Evolutionary conservation across 2,888 invertebrate genomes (phyloP).

Genomic region (Hirtodrosophila histrioides): DNA sequence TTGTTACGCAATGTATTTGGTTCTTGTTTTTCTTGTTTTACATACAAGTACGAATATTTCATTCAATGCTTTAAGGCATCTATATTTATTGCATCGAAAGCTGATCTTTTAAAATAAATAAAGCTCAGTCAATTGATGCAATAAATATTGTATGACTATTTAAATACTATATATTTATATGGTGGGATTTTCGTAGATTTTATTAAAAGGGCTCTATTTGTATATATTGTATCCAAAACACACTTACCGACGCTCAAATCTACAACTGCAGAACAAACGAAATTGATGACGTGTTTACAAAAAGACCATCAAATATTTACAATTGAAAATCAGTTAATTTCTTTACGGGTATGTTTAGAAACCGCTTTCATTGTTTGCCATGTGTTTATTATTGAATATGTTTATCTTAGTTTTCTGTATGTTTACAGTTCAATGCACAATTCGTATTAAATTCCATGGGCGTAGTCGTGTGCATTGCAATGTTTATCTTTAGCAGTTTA

Average conservation of each 20-base stretch:
- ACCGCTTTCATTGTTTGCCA: constrained; percentile 50
- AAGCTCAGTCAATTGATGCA: constrained; percentile 29
- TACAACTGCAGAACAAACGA: constrained; percentile 8
- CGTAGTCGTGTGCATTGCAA: constrained; percentile 33
- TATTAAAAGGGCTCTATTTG: no score
- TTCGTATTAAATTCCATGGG: constrained; percentile 33
- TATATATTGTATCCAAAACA: constrained; percentile 10
- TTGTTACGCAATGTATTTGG: no score
- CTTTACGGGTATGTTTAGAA: constrained; percentile 16
- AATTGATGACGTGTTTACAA: constrained; percentile 6
- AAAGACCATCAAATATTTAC: constrained; percentile 46
- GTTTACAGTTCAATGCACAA: constrained; percentile 55
- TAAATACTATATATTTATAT: neutral
- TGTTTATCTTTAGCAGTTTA: constrained; percentile 54
- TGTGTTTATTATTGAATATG: constrained; percentile 58
- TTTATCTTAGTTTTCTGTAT: constrained; percentile 62
- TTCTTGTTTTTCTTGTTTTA: no score
- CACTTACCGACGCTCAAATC: constrained; percentile 6
- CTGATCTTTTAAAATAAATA: constrained; percentile 2
- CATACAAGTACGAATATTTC: no score
- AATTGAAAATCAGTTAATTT: constrained; percentile 3
- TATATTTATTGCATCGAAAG: constrained; percentile 8
- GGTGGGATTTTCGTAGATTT: no score
- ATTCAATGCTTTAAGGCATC: neutral
- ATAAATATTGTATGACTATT: constrained; percentile 22